A percentile compares a stretch with the other conserved stretches of the same genome.
phyloP scores from a whole-genome alignment of 2,113 vertebrate genomes.

The Psittacara wagleri region DNA sequence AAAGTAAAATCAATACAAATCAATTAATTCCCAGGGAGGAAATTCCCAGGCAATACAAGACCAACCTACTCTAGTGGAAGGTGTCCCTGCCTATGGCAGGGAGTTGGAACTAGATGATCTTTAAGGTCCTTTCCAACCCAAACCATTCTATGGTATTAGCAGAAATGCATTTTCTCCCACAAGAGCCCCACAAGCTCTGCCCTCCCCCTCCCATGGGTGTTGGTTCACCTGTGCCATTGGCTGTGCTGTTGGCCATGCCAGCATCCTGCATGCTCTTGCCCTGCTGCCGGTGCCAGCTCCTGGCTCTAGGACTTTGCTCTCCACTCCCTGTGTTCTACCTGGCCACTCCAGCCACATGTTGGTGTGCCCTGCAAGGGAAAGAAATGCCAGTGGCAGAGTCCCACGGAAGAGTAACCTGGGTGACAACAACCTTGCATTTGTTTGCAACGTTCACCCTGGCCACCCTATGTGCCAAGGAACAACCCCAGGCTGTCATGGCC shows the following conservation, averaged over 20 bases:
- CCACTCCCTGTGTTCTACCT: constrained; percentile 52
- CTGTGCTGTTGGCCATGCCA: constrained; percentile 42
- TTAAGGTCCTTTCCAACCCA: no score
- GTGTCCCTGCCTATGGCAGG: no score
- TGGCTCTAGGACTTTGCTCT: constrained; percentile 69
- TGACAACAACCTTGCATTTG: not conserved
- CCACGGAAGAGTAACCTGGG: not conserved
- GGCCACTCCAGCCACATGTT: constrained; percentile 62
- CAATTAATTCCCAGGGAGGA: not conserved
- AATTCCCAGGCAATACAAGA: not conserved
- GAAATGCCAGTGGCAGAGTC: not conserved
- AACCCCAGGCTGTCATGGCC: rapidly evolving
- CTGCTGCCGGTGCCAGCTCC: constrained; percentile 66
- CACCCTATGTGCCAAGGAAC: rapidly evolving
- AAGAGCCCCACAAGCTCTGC: not conserved
- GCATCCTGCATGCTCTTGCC: constrained; percentile 60
- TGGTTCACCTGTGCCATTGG: constrained; percentile 52
- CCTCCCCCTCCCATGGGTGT: rapidly evolving
- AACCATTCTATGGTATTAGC: not conserved
- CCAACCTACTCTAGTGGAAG: no score
- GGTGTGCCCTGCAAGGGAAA: constrained; percentile 73
- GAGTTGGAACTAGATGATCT: no score
- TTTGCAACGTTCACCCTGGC: not conserved
- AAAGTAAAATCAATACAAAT: not conserved
- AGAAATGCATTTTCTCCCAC: not conserved